Base-by-base conservation (phyloP, 2,888 invertebrate genomes). In the Drosophila suboccidentalis region DNA sequence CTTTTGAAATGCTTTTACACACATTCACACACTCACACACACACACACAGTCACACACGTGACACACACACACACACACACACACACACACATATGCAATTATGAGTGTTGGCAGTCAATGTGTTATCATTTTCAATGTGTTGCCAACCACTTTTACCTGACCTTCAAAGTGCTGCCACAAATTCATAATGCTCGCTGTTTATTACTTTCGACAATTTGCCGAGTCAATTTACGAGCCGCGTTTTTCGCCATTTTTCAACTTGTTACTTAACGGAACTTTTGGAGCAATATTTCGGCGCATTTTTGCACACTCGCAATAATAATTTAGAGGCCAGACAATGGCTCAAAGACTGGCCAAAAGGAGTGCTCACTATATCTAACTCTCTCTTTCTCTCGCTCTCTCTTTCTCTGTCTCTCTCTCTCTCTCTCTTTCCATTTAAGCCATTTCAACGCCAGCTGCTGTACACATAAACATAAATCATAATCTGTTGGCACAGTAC, bases 401-500 rank as follows among this genome's bases (percentile, higher is more conserved):
- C 10, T 32, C 32, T 32, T 3, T 10, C 32, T 32, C 3, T 3
- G 1, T 38, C n/a, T 32, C 10, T 10, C 32, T 32, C 3, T 3
- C 3, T 38, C 38, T 13, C 4, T 11, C 1, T 4, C 3, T 32
- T 19, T 8, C 1, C 50, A 36, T 50, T 50, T 50, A 59, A 59
- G 54, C 63, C 59, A 61, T 75, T 75, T 68, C 53, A 77, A 55
- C 65, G 65, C 62, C 77, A 61, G 68, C 71, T 66, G 77, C 74
- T 78, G 51, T 61, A 61, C 66, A 77, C 75, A 77, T 75, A 79
- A 79, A 67, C 82, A 86, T 86, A 89, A 86, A 86, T 86, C 86
- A 86, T 86, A 86, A 86, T 86, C 89, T 86, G 71, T 69, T 78
- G 72, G 84, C 87, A 73, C 72, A 88, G 82, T 87, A 87, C 87